phyloP scores from a whole-genome alignment of 2,888 invertebrate genomes.

The Xanthorhoe spadicearia region DNA sequence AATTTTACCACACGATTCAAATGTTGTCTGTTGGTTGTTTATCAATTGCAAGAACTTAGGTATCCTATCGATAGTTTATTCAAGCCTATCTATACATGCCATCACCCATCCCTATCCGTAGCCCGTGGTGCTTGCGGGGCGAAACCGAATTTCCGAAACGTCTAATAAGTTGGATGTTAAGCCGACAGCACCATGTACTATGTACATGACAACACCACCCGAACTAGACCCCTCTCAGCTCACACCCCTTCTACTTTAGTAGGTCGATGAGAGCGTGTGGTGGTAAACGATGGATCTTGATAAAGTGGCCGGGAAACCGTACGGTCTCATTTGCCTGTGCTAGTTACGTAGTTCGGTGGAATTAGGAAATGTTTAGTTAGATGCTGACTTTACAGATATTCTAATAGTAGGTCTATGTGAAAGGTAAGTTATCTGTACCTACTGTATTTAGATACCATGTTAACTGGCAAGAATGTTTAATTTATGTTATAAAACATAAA shows the following conservation, averaged over 20 bases:
- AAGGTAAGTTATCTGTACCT: background rate
- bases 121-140: conserved; percentile 75
- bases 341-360: conserved; percentile 72
- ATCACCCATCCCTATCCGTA: conserved; percentile 57
- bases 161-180: conserved; percentile 84
- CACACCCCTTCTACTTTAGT: conserved; percentile 44
- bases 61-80: conserved; percentile 14
- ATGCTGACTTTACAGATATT: conserved; percentile 48
- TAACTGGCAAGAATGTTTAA: background rate
- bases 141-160: conserved; percentile 84
- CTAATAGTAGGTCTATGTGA: conserved; percentile 3
- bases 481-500: background rate
- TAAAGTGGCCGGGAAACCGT: conserved; percentile 58
- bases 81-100: background rate
- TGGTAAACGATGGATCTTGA: conserved; percentile 55
- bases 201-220: conserved; percentile 71
- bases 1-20: too few relatives aligned
- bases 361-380: conserved; percentile 76
- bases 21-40: too few relatives aligned
- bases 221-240: conserved; percentile 53
- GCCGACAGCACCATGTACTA: conserved; percentile 74
- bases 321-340: conserved; percentile 73
- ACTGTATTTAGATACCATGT: background rate
- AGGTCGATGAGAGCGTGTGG: conserved; percentile 41
- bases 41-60: too few relatives aligned